phyloP scores from a whole-genome alignment of 2,797 vertebrate species.

The Notamacropus eugenii region DNA sequence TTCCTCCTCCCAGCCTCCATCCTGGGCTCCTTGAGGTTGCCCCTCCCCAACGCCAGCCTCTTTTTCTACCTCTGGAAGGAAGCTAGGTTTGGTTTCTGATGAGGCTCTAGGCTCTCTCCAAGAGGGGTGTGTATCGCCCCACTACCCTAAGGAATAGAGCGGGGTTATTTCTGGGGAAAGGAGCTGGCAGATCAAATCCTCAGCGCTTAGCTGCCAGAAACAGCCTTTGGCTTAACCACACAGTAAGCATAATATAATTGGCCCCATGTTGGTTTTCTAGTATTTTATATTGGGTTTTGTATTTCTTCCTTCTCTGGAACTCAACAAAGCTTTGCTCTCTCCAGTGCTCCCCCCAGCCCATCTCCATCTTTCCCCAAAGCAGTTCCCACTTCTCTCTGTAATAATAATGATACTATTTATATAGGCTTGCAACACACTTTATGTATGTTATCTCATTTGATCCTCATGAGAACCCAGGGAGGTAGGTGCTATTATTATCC shows the following conservation, averaged over 20 bases:
- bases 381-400: neutral
- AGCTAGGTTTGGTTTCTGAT: slow-evolving; percentile 36
- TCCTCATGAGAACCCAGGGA: neutral
- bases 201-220: slow-evolving; percentile 54
- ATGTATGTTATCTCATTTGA: neutral
- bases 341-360: neutral
- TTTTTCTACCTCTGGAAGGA: slow-evolving; percentile 35
- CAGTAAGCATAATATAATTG: neutral
- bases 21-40: slow-evolving; percentile 36
- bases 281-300: neutral
- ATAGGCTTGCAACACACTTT: neutral
- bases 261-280: neutral
- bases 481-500: neutral
- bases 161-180: slow-evolving; percentile 11
- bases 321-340: neutral
- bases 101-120: slow-evolving; percentile 18
- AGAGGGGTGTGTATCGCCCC: slow-evolving; percentile 9
- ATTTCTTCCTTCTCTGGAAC: slow-evolving; percentile 35
- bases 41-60: slow-evolving; percentile 25
- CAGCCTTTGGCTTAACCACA: slow-evolving; percentile 55
- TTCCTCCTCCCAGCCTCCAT: neutral
- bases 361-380: neutral
- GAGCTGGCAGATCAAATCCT: slow-evolving; percentile 48
- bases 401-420: neutral
- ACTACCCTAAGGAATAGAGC: neutral